Base-by-base conservation (phyloP, 1,140 invertebrate species). In the Leptinotarsa texana region DNA sequence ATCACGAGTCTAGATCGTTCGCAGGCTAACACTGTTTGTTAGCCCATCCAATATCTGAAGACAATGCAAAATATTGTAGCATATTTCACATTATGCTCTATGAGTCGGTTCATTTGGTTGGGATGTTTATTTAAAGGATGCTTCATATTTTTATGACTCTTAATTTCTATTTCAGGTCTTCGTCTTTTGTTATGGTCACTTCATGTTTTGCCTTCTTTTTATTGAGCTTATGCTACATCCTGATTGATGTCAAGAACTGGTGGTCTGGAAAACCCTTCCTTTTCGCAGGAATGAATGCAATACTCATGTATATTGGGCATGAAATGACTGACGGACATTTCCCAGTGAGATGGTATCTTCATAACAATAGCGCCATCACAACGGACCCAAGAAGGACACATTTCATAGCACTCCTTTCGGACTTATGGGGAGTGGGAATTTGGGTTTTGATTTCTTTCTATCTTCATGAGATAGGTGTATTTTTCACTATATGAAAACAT, bases 181-280 rank as follows among this genome's bases (percentile, higher is more conserved):
- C 96, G 8, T 97, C 95, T 0, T 98, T 93, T 85, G 93, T 96
- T 0, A 84, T 96, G 27, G 90, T 93, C 1, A 95, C 94, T 0
- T 92, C 92, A 5, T 89, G 90, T 17, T 88, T 94, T 77, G 93
- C 92, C 6, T 91, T 94, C 77, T 81, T 93, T 1, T 77, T 97
- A 1, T 88, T 98, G 0, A 88, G 90, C 8, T 76, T 91, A 15
- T 91, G 93, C 77, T 97, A 96, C 84, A 85, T 93, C 13, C 79
- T 96, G 15, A 91, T 97, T 1, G 96, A 98, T 83, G 90, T 95
- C 0, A 85, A 88, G 69, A 86, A 90, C 63, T 85, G 90, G 72
- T 98, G 96, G 95, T 87, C 85, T 21, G 96, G 96, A 4, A 91
- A 91, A 57, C 96, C 96, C 1, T 95, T 98, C 82, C 84, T 89